phyloP scores from a whole-genome alignment of 2,888 invertebrate genomes.

The Caenorhabditis sp. region DNA sequence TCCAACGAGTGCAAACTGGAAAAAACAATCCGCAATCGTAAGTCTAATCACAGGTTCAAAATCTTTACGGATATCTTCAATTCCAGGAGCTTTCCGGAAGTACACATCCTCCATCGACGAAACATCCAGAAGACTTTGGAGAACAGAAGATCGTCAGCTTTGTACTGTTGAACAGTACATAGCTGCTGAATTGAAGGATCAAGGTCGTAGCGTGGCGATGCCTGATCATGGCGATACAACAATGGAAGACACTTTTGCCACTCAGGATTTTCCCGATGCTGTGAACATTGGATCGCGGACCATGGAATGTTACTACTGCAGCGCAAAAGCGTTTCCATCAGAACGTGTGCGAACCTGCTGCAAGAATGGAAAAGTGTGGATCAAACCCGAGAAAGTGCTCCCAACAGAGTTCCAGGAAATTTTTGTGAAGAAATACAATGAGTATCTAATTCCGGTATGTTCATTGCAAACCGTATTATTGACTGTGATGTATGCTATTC shows the following conservation, averaged over 20 bases:
- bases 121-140: too few relatives aligned
- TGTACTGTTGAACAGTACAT: too few relatives aligned
- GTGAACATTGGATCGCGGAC: background rate
- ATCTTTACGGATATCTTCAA: too few relatives aligned
- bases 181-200: too few relatives aligned
- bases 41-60: too few relatives aligned
- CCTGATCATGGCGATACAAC: background rate
- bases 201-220: background rate
- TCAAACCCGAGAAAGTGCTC: background rate
- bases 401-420: background rate
- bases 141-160: too few relatives aligned
- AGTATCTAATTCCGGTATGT: background rate
- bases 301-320: background rate
- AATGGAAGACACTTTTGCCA: background rate
- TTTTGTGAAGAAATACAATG: background rate
- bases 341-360: background rate
- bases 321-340: background rate
- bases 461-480: background rate
- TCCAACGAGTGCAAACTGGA: too few relatives aligned
- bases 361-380: constrained; percentile 6
- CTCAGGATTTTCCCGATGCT: background rate
- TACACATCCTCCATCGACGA: too few relatives aligned
- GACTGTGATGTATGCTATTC: background rate
- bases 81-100: too few relatives aligned
- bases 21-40: too few relatives aligned